phyloP scores from a whole-genome alignment of 2,888 invertebrate species.

The Drosophila mayaguana region DNA sequence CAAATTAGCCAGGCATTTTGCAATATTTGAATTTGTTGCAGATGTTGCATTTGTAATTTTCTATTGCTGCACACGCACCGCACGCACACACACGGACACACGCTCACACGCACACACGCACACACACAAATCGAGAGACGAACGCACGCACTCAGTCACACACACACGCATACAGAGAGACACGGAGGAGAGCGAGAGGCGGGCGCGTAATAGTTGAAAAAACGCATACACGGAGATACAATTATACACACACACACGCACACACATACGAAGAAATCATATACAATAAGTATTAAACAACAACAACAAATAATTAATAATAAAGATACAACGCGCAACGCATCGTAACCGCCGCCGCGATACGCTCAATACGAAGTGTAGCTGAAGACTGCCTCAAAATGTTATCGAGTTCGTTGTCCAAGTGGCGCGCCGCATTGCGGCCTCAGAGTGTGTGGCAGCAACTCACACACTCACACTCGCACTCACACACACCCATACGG shows the following conservation, averaged over 20 bases:
- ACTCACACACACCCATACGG: neutral
- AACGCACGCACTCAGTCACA: no score
- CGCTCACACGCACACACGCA: neutral
- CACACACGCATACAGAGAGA: neutral
- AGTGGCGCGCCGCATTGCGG: conserved; percentile 73
- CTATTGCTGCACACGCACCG: conserved; percentile 30
- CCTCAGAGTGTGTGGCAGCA: conserved; percentile 63
- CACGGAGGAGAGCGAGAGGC: conserved; percentile 24
- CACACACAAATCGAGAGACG: conserved; percentile 8
- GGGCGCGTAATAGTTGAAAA: conserved; percentile 47
- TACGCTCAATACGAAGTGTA: conserved; percentile 85
- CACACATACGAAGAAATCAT: conserved; percentile 52
- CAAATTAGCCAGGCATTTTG: conserved; percentile 69
- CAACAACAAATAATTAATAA: conserved; percentile 81
- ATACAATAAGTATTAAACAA: conserved; percentile 67
- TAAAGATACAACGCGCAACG: conserved; percentile 82
- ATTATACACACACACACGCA: conserved; percentile 20
- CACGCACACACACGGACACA: conserved; percentile 7
- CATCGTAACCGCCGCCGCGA: conserved; percentile 84
- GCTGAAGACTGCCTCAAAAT: conserved; percentile 86
- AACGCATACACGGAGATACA: conserved; percentile 48
- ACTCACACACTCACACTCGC: conserved; percentile 35
- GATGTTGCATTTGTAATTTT: conserved; percentile 40
- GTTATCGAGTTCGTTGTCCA: conserved; percentile 85
- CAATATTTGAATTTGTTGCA: conserved; percentile 54